A percentile compares a stretch with the other conserved stretches of the same genome.
Evolutionary conservation across 2,113 vertebrate genomes (phyloP).

Genomic region (Erpornis zantholeuca): DNA sequence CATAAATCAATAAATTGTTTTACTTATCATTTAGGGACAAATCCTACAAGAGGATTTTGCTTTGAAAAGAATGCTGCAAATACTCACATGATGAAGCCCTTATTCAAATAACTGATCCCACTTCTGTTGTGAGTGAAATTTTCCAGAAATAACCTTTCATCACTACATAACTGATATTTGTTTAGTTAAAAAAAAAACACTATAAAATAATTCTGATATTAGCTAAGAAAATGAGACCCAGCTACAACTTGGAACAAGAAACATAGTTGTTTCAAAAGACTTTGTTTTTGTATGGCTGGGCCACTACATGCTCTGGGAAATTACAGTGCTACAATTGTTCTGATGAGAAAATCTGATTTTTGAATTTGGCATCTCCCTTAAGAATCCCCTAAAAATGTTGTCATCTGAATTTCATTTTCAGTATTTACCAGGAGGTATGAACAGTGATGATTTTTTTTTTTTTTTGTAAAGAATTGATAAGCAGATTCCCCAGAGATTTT

Average conservation of each 20-base stretch:
- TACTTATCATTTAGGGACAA: background rate
- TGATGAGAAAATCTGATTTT: background rate
- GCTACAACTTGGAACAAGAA: background rate
- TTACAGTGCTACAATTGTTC: background rate
- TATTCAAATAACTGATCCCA: background rate
- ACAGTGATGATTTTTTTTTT: background rate
- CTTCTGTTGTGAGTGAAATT: background rate
- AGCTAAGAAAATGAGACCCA: background rate
- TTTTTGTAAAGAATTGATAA: background rate
- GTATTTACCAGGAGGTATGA: background rate
- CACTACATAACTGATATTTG: background rate
- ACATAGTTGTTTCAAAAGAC: background rate
- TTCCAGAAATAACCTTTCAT: background rate
- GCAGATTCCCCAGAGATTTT: background rate
- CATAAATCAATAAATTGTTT: background rate
- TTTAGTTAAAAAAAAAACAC: background rate
- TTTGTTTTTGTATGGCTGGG: background rate
- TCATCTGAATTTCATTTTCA: constrained; percentile 22
- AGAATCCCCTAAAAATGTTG: background rate
- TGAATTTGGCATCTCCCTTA: background rate
- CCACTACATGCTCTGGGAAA: background rate
- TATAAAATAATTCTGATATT: background rate
- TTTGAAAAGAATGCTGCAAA: background rate
- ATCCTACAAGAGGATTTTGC: background rate
- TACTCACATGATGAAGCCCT: background rate